Percentiles rank a stretch among this genome's conserved stretches.
Evolutionary conservation across 2,888 invertebrate genomes (phyloP).

Genomic region (Oligia latruncula): DNA sequence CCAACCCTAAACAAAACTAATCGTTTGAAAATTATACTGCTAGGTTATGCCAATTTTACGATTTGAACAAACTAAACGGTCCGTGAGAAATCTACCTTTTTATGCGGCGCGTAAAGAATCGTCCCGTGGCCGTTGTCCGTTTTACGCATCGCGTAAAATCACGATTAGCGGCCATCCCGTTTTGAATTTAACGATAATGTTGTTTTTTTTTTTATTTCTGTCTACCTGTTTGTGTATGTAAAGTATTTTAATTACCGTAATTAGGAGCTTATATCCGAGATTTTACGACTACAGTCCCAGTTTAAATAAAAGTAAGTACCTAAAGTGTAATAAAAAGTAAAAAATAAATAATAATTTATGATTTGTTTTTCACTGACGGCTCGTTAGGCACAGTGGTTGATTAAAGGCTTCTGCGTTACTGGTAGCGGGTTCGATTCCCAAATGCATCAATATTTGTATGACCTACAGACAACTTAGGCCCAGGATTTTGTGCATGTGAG

Average conservation of each 20-base stretch:
- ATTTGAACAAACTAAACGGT: slow-evolving; percentile 63
- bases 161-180: slow-evolving; percentile 50
- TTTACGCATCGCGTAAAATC: slow-evolving; percentile 63
- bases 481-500: neutral
- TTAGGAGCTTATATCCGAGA: slow-evolving; percentile 17
- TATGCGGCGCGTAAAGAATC: slow-evolving; percentile 57
- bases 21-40: slow-evolving; percentile 67
- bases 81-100: slow-evolving; percentile 70
- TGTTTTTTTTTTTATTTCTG: slow-evolving; percentile 38
- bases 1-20: slow-evolving; percentile 61
- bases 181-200: slow-evolving; percentile 53
- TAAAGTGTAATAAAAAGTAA: slow-evolving; percentile 18
- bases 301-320: slow-evolving; percentile 33
- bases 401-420: neutral
- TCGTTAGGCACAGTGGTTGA: neutral
- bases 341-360: slow-evolving; percentile 4
- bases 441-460: neutral
- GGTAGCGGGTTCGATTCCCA: neutral
- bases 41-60: slow-evolving; percentile 69
- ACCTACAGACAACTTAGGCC: neutral
- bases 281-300: slow-evolving; percentile 34
- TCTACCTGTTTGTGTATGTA: slow-evolving; percentile 17
- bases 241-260: slow-evolving; percentile 44
- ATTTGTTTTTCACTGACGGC: slow-evolving; percentile 2
- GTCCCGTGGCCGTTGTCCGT: slow-evolving; percentile 10